These are phyloP conservation scores for Fistularia tabacaria DNA, from an alignment of 2,797 vertebrate genomes.

Conservation along the genomic window DNA sequence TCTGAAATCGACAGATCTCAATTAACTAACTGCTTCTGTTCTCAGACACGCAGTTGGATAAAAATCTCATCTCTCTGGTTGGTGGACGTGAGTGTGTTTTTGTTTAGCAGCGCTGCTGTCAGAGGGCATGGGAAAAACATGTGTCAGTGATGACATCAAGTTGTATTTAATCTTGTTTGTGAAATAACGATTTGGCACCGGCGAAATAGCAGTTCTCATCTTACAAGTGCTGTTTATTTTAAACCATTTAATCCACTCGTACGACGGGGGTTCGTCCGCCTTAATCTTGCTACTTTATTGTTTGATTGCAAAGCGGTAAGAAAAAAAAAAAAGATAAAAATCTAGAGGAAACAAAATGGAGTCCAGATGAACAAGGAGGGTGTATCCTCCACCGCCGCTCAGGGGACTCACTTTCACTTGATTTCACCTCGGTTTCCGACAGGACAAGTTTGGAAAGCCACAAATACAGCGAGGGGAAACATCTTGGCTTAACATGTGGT, in stretches of 20 bases:
- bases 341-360: constrained; percentile 54
- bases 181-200: constrained; percentile 42
- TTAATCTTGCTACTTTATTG: constrained; percentile 43
- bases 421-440: constrained; percentile 52
- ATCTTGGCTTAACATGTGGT: constrained; percentile 11
- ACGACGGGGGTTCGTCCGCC: constrained; percentile 17
- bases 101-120: constrained; percentile 28
- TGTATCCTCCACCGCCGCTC: constrained; percentile 24
- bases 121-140: constrained; percentile 44
- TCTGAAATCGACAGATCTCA: background rate
- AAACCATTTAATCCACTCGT: constrained; percentile 40
- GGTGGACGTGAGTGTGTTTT: constrained; percentile 27
- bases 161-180: constrained; percentile 50
- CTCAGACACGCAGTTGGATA: constrained; percentile 22
- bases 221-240: constrained; percentile 49
- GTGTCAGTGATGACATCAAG: constrained; percentile 38
- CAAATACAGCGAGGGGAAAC: no score
- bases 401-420: constrained; percentile 34
- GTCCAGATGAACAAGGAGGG: constrained; percentile 46
- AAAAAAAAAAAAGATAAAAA: constrained; percentile 34
- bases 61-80: constrained; percentile 18
- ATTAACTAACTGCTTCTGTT: constrained; percentile 18
- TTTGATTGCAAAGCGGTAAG: constrained; percentile 43
- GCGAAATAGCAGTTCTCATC: constrained; percentile 37
- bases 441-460: constrained; percentile 15